Evolutionary conservation across 2,888 invertebrate genomes (phyloP).

Genomic region (Eupithecia exiguata): DNA sequence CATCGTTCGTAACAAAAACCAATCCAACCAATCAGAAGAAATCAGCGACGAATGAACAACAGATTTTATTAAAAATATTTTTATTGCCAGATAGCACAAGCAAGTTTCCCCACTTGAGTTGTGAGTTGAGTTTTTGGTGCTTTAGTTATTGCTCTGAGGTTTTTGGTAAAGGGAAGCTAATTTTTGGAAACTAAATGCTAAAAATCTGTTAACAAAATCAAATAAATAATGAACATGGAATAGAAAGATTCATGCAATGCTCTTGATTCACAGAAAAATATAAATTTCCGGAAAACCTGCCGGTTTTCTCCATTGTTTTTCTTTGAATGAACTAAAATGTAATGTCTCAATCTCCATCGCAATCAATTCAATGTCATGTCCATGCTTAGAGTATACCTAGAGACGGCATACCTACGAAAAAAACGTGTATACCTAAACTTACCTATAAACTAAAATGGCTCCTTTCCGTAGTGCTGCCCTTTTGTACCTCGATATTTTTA

Average conservation of each 20-base stretch:
- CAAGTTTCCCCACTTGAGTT: not conserved
- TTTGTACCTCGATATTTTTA: no score
- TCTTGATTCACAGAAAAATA: not conserved
- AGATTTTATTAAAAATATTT: not conserved
- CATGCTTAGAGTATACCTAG: no score
- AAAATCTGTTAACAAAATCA: not conserved
- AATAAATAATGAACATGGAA: not conserved
- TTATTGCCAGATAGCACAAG: conserved; percentile 17
- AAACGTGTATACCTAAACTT: no score
- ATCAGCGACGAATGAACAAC: conserved; percentile 4
- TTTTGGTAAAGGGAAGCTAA: not conserved
- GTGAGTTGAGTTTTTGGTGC: not conserved
- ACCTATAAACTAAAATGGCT: no score
- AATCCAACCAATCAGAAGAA: conserved; percentile 33
- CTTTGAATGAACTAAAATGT: not conserved
- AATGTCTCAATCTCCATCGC: not conserved
- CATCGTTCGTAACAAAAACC: conserved; percentile 61
- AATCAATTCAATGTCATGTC: not conserved
- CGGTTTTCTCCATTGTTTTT: conserved; percentile 14
- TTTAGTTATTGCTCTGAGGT: no score
- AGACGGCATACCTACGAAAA: no score
- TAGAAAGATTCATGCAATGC: not conserved
- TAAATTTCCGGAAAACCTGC: conserved; percentile 11
- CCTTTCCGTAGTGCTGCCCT: no score
- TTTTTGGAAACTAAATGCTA: not conserved